These are phyloP conservation scores for Eristalis tenax DNA, from an alignment of 2,888 invertebrate genomes.

Conservation along the genomic window DNA sequence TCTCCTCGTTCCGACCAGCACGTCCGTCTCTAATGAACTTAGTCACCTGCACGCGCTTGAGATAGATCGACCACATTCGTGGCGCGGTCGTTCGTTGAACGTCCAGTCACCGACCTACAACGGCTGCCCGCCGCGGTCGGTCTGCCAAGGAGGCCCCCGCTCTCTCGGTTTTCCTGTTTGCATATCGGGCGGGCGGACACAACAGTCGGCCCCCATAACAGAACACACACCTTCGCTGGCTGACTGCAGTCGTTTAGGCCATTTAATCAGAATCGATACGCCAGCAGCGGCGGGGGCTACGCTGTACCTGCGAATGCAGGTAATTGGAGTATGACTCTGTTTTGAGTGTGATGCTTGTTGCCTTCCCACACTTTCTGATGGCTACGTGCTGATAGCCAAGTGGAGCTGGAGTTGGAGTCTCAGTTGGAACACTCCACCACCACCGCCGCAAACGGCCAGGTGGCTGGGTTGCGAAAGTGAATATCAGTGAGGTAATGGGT, in stretches of 20 bases:
- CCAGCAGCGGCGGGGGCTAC: conserved; percentile 32
- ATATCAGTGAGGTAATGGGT: conserved; percentile 53
- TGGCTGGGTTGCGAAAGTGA: conserved; percentile 56
- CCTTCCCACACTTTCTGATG: conserved; percentile 35
- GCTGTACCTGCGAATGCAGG: conserved; percentile 45
- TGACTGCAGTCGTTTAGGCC: conserved; percentile 57
- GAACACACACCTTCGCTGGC: conserved; percentile 52
- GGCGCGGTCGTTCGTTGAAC: conserved; percentile 44
- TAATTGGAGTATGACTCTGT: conserved; percentile 68
- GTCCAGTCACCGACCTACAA: background rate
- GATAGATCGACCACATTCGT: conserved; percentile 26
- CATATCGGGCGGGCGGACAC: conserved; percentile 11
- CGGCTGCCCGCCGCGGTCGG: background rate
- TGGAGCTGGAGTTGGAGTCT: background rate
- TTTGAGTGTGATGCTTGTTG: conserved; percentile 57
- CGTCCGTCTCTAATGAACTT: conserved; percentile 39
- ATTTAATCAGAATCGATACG: conserved; percentile 65
- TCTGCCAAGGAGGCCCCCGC: background rate
- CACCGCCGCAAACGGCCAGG: background rate
- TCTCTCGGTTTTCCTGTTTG: conserved; percentile 35
- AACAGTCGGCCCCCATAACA: conserved; percentile 7
- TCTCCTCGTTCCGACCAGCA: background rate
- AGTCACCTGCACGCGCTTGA: conserved; percentile 56
- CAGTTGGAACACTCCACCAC: conserved; percentile 6
- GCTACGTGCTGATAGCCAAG: conserved; percentile 35